Evolutionary conservation across 2,888 invertebrate genomes (phyloP).

Genomic region (Dione juno): DNA sequence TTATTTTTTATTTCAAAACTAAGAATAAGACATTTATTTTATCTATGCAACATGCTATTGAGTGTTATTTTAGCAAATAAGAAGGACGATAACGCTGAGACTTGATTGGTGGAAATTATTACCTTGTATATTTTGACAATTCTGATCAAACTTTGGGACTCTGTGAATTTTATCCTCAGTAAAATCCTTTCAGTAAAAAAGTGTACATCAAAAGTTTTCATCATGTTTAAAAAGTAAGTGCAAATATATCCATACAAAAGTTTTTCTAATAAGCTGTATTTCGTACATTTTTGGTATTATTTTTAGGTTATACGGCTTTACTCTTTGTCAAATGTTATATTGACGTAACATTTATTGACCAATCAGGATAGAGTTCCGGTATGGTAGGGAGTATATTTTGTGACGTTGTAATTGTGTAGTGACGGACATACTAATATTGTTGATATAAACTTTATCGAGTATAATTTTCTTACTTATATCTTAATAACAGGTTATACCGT

Average conservation of each 20-base stretch:
- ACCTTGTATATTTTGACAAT: slow-evolving; percentile 46
- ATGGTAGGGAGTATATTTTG: slow-evolving; percentile 29
- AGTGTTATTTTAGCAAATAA: slow-evolving; percentile 37
- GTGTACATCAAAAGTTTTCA: slow-evolving; percentile 44
- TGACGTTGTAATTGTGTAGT: slow-evolving; percentile 38
- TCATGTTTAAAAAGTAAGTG: slow-evolving; percentile 82
- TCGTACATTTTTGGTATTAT: neutral
- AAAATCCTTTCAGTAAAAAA: slow-evolving; percentile 25
- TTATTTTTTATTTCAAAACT: no score
- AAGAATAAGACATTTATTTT: neutral
- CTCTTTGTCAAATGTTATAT: slow-evolving; percentile 51
- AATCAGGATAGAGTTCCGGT: slow-evolving; percentile 49
- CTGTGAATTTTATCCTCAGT: slow-evolving; percentile 28
- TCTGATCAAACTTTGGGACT: slow-evolving; percentile 41
- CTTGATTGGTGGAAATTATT: slow-evolving; percentile 41
- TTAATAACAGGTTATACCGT: neutral
- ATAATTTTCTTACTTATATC: neutral
- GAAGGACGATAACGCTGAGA: neutral
- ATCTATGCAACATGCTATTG: slow-evolving; percentile 32
- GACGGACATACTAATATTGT: slow-evolving; percentile 19
- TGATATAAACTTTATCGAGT: slow-evolving; percentile 4
- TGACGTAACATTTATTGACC: slow-evolving; percentile 54
- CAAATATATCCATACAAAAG: slow-evolving; percentile 12
- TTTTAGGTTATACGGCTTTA: slow-evolving; percentile 57
- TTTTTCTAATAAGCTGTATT: neutral